Conservation (phyloP, 2,797 vertebrate species). For the Falco naumanni region DNA sequence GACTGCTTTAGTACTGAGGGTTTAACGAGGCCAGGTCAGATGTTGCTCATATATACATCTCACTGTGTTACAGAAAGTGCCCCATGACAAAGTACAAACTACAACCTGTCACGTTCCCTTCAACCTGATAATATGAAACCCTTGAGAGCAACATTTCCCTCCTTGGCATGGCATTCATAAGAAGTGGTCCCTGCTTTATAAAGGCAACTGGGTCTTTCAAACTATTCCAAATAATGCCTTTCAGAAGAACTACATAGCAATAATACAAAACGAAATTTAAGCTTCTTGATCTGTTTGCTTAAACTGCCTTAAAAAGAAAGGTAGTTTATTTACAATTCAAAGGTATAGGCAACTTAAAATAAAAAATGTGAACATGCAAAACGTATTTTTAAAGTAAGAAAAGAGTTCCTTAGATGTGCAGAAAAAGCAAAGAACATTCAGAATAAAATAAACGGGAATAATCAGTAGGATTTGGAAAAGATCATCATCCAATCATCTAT, state of each 20-base stretch:
- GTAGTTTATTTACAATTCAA: neutral
- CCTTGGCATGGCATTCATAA: neutral
- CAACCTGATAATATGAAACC: neutral
- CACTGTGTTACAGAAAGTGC: neutral
- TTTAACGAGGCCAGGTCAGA: neutral
- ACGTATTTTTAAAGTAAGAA: neutral
- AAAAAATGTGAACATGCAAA: neutral
- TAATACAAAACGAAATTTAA: neutral
- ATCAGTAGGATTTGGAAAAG: neutral
- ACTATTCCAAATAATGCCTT: neutral
- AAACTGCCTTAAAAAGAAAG: neutral
- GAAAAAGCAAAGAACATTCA: neutral
- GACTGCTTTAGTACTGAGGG: neutral
- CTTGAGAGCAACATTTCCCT: neutral
- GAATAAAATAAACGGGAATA: neutral
- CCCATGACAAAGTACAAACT: neutral
- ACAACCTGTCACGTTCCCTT: neutral
- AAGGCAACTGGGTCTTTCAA: neutral
- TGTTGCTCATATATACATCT: neutral
- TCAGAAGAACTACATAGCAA: neutral
- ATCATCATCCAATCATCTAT: neutral
- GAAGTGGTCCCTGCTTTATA: neutral
- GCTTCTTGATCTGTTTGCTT: neutral
- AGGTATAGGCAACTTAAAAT: neutral
- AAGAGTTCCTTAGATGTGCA: neutral